These are phyloP conservation scores for Odontothrips loti DNA, from an alignment of 2,888 invertebrate genomes.

Conservation along the genomic window DNA sequence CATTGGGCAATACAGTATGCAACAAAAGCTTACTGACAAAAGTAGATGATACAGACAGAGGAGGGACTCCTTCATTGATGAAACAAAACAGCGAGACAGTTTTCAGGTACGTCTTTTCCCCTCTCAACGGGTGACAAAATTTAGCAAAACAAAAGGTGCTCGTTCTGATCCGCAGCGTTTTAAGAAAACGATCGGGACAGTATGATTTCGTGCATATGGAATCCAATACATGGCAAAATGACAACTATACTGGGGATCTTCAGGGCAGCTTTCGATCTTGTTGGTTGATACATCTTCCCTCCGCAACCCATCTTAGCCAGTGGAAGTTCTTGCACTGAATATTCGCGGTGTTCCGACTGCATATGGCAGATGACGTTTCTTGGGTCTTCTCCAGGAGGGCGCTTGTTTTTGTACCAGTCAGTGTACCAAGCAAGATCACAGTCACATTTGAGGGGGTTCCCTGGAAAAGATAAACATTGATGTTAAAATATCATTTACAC, in stretches of 20 bases:
- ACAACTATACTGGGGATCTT: neutral
- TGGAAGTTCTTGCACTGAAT: neutral
- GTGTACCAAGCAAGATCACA: conserved; percentile 10
- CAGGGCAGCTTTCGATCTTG: neutral
- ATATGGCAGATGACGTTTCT: neutral
- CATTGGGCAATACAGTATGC: neutral
- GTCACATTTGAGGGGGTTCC: neutral
- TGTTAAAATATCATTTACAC: neutral
- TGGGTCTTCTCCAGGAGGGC: neutral
- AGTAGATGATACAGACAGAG: neutral
- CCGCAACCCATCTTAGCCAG: conserved; percentile 1
- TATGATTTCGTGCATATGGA: neutral
- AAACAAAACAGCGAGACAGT: neutral
- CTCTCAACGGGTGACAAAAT: neutral
- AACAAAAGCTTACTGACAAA: neutral
- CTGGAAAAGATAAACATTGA: neutral
- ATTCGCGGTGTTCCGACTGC: conserved; percentile 1
- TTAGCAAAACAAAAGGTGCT: neutral
- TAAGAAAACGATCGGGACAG: neutral
- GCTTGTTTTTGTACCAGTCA: conserved; percentile 13
- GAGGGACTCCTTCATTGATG: neutral
- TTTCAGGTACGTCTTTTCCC: neutral
- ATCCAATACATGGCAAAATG: neutral
- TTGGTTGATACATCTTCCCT: neutral
- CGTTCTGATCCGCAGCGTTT: neutral